Evolutionary conservation across 2,113 vertebrate species (phyloP), one percentile per base, ranked within the genome.

Genomic region (Nothoprocta perdicaria): DNA sequence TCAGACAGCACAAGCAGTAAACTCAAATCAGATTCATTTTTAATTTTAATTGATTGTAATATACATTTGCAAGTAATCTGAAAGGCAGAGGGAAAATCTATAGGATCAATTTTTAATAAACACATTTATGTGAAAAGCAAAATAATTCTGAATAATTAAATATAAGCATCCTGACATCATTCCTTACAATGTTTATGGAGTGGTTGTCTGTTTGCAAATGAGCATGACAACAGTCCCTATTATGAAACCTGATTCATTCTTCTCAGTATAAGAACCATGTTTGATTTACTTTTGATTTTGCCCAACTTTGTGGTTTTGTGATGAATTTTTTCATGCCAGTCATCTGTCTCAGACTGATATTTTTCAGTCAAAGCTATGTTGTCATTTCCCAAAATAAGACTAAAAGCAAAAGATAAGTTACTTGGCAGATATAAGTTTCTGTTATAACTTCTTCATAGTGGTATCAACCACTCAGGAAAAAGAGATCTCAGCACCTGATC

Each of bases 41-140:
- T 67, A 38, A 14, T 66, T 92, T 86, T 76, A 53, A 80, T 74
- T 84, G 58, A 73, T 89, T 19, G 5, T 62, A 17, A 4, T 46
- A 21, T 60, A 53, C 27, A 50, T 33, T 86, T 88, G 35, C 46
- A 90, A 84, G 23, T 46, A 77, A 60, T 82, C 45, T 80, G 75
- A 94, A 92, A 55, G 68, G 55, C 38, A 92, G 52, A 77, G 80
- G 55, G 87, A 90, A 33, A 80, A 82, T 73, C 55, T 82, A 89
- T 87, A 84, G 50, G 55, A 94, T 90, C 41, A 67, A 92, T 89
- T 94, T 94, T 96, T 94, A 89, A 87, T 93, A 92, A 85, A 63
- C 9, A n/a, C 13, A 84, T 71, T 86, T 77, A 60, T 79, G 31
- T 52, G 66, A 63, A 82, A 95, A 95, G 35, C 29, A 89, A 90